Conservation (phyloP, 2,113 vertebrate species). For the Calonectris borealis region DNA sequence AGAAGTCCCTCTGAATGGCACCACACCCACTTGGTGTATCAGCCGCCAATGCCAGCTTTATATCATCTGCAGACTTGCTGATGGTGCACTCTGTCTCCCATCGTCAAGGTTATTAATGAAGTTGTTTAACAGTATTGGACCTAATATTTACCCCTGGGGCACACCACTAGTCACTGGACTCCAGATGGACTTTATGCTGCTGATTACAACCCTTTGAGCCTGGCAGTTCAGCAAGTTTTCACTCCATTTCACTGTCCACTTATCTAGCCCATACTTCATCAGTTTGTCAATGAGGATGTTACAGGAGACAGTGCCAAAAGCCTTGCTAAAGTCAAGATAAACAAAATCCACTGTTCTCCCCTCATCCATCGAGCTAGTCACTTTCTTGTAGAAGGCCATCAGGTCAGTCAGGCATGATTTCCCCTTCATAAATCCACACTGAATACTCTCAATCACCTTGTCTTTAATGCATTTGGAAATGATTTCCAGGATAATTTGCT, state of each 20-base stretch:
- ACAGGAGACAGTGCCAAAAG: neutral
- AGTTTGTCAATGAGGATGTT: neutral
- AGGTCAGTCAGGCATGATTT: neutral
- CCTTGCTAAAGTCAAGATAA: neutral
- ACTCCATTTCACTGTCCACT: neutral
- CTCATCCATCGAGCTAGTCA: neutral
- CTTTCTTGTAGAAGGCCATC: neutral
- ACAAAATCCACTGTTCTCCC: neutral
- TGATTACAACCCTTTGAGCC: neutral
- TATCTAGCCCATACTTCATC: neutral
- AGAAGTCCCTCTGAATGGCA: neutral
- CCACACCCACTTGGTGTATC: fast-evolving
- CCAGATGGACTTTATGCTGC: neutral
- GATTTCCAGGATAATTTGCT: neutral
- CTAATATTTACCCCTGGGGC: neutral
- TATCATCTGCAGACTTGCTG: neutral
- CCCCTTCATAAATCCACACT: neutral
- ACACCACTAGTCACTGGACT: neutral
- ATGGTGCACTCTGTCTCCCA: neutral
- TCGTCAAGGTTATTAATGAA: neutral
- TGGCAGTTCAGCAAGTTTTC: neutral
- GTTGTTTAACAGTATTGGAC: neutral
- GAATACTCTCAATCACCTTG: neutral
- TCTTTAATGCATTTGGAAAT: neutral
- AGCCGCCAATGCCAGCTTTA: neutral